Evolutionary conservation across 2,113 vertebrate species (phyloP), one percentile per base, ranked within the genome.

Genomic region (Spea bombifrons): DNA sequence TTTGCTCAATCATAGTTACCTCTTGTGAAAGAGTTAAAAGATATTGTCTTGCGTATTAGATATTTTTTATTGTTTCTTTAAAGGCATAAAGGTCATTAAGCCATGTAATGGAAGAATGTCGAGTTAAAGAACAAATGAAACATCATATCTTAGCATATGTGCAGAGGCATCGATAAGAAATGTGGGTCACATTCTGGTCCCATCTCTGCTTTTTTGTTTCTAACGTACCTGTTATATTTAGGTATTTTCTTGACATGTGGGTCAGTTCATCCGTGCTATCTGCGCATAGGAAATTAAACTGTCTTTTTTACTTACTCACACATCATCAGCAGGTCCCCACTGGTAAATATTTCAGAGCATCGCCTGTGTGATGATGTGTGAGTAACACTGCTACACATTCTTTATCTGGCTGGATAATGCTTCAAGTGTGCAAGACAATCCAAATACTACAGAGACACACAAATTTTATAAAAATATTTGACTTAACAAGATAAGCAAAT

Each of bases 291-390:
- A 73, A 71, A 49, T 49, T 15, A 47, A 63, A 17, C 70, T 79
- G 61, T 73, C 70, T 57, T 67, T 55, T 57, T 55, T 13, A 7
- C n/a, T 66, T 73, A 80, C 44, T 80, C 16, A 80, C 77, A 73
- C 70, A 47, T 73, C 77, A 80, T 72, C 45, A 30, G 63, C 30
- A 43, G 67, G 73, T 46, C 47, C 77, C 77, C 70, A 55, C 13
- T 53, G 77, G 63, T 57, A 66, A 59, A 53, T 10, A 52, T 57
- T 55, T 67, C 63, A 43, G 15, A 57, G 30, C 50, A 67, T 73
- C 50, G 6, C 5, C 15, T 73, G 61, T 10, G 5, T 66, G 49
- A 77, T 77, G 75, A 78, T 72, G 76, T 72, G 69, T 78, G 59
- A 78, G 72, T 61, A 71, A 30, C 76, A 66, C 43, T 55, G 9